Evolutionary conservation across 2,113 vertebrate species (phyloP).

Genomic region (Dolichotis patagonum): DNA sequence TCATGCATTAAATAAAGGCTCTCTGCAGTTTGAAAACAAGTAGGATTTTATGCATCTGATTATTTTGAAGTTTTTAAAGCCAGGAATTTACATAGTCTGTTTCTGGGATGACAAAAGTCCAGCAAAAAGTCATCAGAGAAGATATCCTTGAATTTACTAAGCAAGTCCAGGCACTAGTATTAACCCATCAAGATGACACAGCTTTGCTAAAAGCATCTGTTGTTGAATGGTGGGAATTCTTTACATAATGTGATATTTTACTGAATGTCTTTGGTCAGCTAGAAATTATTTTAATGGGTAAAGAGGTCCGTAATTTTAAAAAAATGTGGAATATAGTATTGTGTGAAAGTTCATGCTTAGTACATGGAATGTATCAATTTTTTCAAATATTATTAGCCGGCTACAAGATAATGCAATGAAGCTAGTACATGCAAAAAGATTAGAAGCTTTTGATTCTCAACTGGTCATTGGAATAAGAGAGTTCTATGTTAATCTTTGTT

Average conservation of each 20-base stretch:
- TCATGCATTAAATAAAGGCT: slow-evolving; percentile 96
- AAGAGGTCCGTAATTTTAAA: slow-evolving; percentile 94
- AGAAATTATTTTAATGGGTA: slow-evolving; percentile 96
- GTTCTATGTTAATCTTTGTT: slow-evolving; percentile 98
- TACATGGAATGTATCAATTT: slow-evolving; percentile 99
- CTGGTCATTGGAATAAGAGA: slow-evolving; percentile 98
- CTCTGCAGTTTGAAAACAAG: slow-evolving; percentile 99
- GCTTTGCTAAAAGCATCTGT: slow-evolving; percentile 98
- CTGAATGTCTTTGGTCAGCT: slow-evolving; percentile 97
- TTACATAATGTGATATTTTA: slow-evolving; percentile 90
- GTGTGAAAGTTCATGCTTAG: slow-evolving; percentile 99
- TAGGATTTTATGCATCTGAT: slow-evolving; percentile 99
- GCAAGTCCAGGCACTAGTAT: slow-evolving; percentile 97
- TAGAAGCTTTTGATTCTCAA: slow-evolving; percentile 99
- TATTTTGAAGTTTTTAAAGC: slow-evolving; percentile 96
- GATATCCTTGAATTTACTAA: slow-evolving; percentile 99
- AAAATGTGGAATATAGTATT: slow-evolving; percentile 98
- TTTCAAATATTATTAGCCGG: slow-evolving; percentile 98
- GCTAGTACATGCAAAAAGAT: slow-evolving; percentile 95
- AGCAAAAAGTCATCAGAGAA: slow-evolving; percentile 98
- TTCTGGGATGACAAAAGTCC: slow-evolving; percentile 99
- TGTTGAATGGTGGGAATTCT: slow-evolving; percentile 96
- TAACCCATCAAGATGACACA: slow-evolving; percentile 98
- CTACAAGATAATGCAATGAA: slow-evolving; percentile 99
- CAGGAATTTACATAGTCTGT: slow-evolving; percentile 98